Conservation (phyloP, 2,888 invertebrate species). For the Pantelozetes paolii region DNA sequence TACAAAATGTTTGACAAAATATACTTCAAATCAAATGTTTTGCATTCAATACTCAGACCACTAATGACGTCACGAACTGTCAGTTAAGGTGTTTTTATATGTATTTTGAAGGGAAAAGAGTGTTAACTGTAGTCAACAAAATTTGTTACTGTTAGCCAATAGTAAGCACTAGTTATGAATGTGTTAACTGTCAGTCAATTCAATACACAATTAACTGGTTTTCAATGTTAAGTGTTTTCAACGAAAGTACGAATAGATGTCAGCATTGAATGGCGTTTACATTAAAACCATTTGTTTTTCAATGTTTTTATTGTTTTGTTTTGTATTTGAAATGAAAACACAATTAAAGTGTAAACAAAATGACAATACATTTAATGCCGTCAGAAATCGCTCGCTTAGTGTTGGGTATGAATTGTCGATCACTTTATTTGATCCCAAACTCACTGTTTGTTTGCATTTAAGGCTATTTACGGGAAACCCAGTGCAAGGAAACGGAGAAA, state of each 20-base stretch:
- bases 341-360: not conserved
- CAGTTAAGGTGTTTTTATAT: too few relatives aligned
- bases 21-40: too few relatives aligned
- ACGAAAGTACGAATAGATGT: not conserved
- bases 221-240: too few relatives aligned
- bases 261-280: not conserved
- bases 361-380: constrained; percentile 38
- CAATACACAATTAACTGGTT: too few relatives aligned
- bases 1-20: too few relatives aligned
- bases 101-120: too few relatives aligned
- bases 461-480: constrained; percentile 38
- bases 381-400: constrained; percentile 42
- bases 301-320: not conserved
- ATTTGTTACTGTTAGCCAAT: too few relatives aligned
- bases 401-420: constrained; percentile 31
- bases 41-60: too few relatives aligned
- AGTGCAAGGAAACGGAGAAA: constrained; percentile 33
- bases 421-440: not conserved
- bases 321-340: not conserved
- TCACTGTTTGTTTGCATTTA: not conserved
- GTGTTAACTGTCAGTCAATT: too few relatives aligned
- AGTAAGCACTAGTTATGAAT: too few relatives aligned
- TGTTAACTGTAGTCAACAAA: too few relatives aligned
- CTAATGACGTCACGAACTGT: too few relatives aligned
- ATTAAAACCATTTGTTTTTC: not conserved